Percentiles rank a stretch among this genome's conserved stretches.
These are phyloP conservation scores for Ataeniobius toweri DNA, from an alignment of 2,797 vertebrate genomes.

Conservation along the genomic window DNA sequence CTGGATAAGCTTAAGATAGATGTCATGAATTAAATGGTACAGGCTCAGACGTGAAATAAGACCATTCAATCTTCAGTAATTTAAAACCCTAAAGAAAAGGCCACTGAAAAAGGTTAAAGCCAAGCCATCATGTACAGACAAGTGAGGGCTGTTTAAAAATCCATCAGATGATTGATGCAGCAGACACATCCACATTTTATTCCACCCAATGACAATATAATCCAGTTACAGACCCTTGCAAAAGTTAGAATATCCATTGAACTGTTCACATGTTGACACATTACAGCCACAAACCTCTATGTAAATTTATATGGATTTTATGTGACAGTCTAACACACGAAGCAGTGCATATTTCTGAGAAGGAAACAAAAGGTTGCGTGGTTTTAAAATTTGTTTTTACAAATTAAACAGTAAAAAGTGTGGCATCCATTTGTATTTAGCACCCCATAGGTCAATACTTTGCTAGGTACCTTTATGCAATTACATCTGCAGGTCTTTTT, in stretches of 20 bases:
- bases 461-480: neutral
- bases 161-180: conserved; percentile 18
- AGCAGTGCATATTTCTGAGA: neutral
- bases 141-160: conserved; percentile 3
- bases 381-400: neutral
- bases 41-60: conserved; percentile 1
- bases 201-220: neutral
- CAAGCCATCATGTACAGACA: neutral
- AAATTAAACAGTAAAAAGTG: neutral
- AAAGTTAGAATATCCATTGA: neutral
- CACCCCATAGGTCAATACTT: neutral
- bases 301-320: neutral
- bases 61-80: neutral
- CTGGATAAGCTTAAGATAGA: neutral
- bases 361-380: neutral
- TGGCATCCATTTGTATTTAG: neutral
- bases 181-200: conserved; percentile 28
- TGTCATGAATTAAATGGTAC: neutral
- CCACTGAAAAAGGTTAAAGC: neutral
- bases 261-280: neutral
- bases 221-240: neutral
- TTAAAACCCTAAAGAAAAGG: neutral
- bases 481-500: neutral
- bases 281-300: neutral
- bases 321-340: neutral